Conservation (phyloP, 2,888 invertebrate species). For the Monoplex corrugatus region DNA sequence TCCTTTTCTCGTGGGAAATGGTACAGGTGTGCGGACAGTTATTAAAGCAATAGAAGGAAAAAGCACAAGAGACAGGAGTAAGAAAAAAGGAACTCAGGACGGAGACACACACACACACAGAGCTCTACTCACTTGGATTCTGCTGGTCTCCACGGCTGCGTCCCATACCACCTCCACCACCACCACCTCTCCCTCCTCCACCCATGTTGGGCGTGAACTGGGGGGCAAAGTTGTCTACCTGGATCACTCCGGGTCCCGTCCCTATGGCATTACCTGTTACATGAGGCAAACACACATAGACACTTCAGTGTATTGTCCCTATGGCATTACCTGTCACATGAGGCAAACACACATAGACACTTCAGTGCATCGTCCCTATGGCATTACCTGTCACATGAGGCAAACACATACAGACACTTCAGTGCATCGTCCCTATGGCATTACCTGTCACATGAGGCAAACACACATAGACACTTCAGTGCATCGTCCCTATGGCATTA, state of each 20-base stretch:
- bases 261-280: conserved; percentile 83
- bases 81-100: too few species aligned
- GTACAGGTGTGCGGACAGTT: background rate
- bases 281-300: too few species aligned
- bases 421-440: too few species aligned
- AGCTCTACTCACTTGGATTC: conserved; percentile 55
- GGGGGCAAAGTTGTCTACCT: conserved; percentile 75
- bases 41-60: background rate
- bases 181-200: conserved; percentile 30
- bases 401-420: too few species aligned
- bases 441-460: too few species aligned
- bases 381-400: too few species aligned
- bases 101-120: background rate
- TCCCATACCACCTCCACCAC: conserved; percentile 59
- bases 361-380: too few species aligned
- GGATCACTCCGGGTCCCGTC: conserved; percentile 84
- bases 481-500: too few species aligned
- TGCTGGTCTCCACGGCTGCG: conserved; percentile 63
- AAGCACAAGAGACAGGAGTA: background rate
- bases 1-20: too few species aligned
- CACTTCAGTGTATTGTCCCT: background rate
- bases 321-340: background rate
- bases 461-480: too few species aligned
- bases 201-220: conserved; percentile 60
- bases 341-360: too few species aligned